Conservation (phyloP, 2,113 vertebrate species). For the Cephalopterus ornatus region DNA sequence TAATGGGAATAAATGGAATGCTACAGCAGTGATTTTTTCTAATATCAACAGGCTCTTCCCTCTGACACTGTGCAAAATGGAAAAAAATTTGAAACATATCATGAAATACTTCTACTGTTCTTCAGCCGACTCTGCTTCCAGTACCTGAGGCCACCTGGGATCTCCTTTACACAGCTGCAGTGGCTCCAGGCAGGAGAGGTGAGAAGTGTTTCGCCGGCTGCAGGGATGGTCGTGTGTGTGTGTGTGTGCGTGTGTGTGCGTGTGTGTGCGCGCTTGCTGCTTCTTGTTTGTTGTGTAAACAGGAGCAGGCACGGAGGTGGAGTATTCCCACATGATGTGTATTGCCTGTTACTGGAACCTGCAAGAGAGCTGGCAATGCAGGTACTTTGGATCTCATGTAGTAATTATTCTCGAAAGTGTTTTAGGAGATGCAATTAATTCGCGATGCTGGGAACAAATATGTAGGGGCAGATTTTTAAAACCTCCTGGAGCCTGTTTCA, state of each 20-base stretch:
- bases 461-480: not conserved
- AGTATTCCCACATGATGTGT: not conserved
- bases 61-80: not conserved
- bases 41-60: not conserved
- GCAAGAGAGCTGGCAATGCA: not conserved
- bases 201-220: rapidly evolving
- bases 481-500: not conserved
- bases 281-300: not conserved
- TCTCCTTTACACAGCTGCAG: not conserved
- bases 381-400: not conserved
- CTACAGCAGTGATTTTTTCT: not conserved
- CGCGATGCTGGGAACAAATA: not conserved
- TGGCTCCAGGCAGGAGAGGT: not conserved
- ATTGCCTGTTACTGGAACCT: not conserved
- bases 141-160: not conserved
- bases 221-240: not conserved
- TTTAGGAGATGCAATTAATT: conserved; percentile 14
- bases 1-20: not conserved
- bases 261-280: not conserved
- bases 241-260: no score
- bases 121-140: not conserved
- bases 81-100: not conserved
- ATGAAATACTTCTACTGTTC: not conserved
- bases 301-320: not conserved
- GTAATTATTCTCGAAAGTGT: conserved; percentile 25